phyloP scores from a whole-genome alignment of 2,113 vertebrate species.

The Aptenodytes patagonicus region DNA sequence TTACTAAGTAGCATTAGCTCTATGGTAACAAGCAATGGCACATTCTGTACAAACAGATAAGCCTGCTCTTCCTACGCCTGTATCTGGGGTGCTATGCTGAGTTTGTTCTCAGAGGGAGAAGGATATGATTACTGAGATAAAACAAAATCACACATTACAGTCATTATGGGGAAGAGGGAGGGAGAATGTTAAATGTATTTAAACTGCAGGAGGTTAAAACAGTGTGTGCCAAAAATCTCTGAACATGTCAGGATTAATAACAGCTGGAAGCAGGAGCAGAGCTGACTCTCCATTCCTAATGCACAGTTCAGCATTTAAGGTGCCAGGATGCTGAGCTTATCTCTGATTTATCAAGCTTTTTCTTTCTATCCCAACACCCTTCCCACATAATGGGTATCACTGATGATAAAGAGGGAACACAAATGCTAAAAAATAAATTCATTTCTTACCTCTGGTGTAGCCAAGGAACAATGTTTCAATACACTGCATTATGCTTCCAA shows the following conservation, averaged over 20 bases:
- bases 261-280: conserved; percentile 3
- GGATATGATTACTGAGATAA: conserved; percentile 37
- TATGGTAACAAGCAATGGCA: conserved; percentile 33
- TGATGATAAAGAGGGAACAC: neutral
- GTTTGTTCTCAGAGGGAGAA: conserved; percentile 4
- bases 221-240: neutral
- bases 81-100: conserved; percentile 18
- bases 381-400: neutral
- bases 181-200: neutral
- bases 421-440: neutral
- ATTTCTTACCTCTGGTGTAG: neutral
- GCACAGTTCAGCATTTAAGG: neutral
- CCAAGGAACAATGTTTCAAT: neutral
- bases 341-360: conserved; percentile 2
- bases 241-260: conserved; percentile 45
- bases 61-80: neutral
- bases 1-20: conserved; percentile 19
- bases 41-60: conserved; percentile 45
- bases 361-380: neutral
- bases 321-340: neutral
- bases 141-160: neutral
- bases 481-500: neutral
- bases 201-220: conserved; percentile 16
- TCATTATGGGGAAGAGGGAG: neutral
- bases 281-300: neutral